Evolutionary conservation across 2,113 vertebrate genomes (phyloP), one percentile per base, ranked within the genome.

Genomic region (Hymenochirus boettgeri): DNA sequence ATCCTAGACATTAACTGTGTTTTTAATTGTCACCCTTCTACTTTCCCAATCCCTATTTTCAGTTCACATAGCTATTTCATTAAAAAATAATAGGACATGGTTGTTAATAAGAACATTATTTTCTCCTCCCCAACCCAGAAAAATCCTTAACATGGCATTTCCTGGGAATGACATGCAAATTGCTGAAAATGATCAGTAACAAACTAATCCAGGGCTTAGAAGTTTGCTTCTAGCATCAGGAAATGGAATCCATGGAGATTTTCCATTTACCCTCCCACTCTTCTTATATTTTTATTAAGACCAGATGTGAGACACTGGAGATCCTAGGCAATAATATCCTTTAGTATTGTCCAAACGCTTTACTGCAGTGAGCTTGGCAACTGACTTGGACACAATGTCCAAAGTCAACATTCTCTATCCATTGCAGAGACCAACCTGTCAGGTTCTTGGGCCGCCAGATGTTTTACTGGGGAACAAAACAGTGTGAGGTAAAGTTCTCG

Each of bases 291-390:
- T 71, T 62, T 74, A 83, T 77, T 78, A 78, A 73, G 75, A 84
- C 80, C 82, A 88, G 85, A 85, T 85, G 84, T 84, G 72, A 70
- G 65, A 75, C 57, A 64, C 60, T 71, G 62, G 71, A 80, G 70
- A 69, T 54, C 65, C 62, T 63, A 58, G 70, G 48, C 67, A 71
- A 74, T 18, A 81, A 73, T 12, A 77, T 55, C 70, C 70, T 74
- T 71, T 50, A 61, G 64, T 27, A 73, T 71, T 70, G 65, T 55
- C 39, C 64, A 71, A 73, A 60, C 9, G 12, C 69, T 33, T 51
- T 22, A 67, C 56, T 67, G 42, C 65, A 60, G 47, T 15, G 57
- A 67, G 51, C 48, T 58, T 67, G 53, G 74, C 59, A 65, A 59
- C 21, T 70, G 15, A 25, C 4, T 72, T 60, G 0, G 1, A 67